Conservation (phyloP, 2,113 vertebrate species). For the Phylloscopus whistleri region DNA sequence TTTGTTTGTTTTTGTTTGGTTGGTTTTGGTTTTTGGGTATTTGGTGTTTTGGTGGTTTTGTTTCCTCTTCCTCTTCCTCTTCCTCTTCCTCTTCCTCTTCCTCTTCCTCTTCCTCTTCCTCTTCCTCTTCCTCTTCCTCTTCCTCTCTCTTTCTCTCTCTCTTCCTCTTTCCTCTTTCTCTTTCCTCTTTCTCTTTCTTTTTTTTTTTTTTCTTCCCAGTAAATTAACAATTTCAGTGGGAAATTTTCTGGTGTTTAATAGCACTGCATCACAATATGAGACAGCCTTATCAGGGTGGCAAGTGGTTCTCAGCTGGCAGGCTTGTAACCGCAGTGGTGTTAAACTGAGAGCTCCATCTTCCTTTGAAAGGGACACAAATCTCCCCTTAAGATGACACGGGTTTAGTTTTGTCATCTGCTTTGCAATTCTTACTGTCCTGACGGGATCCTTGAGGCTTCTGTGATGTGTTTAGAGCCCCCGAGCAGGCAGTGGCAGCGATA, state of each 20-base stretch:
- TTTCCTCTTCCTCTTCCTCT: too few relatives aligned
- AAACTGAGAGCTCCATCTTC: background rate
- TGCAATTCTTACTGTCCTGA: background rate
- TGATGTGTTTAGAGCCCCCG: background rate
- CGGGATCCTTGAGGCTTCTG: background rate
- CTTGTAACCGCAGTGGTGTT: background rate
- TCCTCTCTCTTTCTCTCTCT: too few relatives aligned
- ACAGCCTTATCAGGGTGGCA: background rate
- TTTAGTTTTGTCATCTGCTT: slow-evolving; percentile 16
- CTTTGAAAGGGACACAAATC: background rate
- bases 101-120: too few relatives aligned
- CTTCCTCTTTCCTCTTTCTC: too few relatives aligned
- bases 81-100: too few relatives aligned
- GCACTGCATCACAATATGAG: background rate
- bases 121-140: too few relatives aligned
- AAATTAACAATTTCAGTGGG: background rate
- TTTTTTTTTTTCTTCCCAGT: background rate
- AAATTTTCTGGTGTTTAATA: background rate
- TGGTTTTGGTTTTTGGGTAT: too few relatives aligned
- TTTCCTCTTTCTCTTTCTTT: background rate
- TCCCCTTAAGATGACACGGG: background rate
- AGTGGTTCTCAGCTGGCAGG: background rate
- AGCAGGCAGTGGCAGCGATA: background rate
- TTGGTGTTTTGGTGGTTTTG: too few relatives aligned
- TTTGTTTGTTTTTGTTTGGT: too few relatives aligned